These are phyloP conservation scores for Calephelis virginiensis DNA, from an alignment of 1,140 invertebrate genomes.

Conservation along the genomic window DNA sequence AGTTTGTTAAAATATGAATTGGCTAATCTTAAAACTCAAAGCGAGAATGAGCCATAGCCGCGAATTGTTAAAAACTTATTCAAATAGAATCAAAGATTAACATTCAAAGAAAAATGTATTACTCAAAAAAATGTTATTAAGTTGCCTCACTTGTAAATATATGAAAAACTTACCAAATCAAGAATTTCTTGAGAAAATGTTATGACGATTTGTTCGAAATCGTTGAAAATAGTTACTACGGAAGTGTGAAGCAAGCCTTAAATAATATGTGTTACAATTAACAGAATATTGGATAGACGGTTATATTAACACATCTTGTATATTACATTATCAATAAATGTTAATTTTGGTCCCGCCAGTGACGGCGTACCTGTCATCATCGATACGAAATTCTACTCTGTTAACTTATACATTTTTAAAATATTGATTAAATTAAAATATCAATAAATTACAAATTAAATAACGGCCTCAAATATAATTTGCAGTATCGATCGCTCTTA, in stretches of 20 bases:
- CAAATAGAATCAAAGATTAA: no score
- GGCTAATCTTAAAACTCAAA: no score
- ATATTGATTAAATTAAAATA: neutral
- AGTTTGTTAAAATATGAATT: no score
- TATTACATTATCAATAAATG: neutral
- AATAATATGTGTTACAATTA: neutral
- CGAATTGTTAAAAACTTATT: no score
- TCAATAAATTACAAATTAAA: constrained; percentile 4
- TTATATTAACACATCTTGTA: neutral
- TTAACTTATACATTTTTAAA: neutral
- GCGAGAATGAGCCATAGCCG: no score
- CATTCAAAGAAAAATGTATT: no score
- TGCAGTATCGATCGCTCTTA: neutral
- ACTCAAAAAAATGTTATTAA: no score
- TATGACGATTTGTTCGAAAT: no score
- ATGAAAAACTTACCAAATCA: no score
- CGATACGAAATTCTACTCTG: neutral
- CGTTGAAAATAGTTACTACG: no score
- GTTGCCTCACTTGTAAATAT: no score
- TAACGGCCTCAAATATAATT: neutral
- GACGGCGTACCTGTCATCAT: neutral
- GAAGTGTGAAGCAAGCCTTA: neutral
- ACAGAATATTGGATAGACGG: neutral
- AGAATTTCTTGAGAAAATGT: no score
- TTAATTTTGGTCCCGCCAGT: neutral